These are phyloP conservation scores for Rapana venosa DNA, from an alignment of 2,888 invertebrate species.

Conservation along the genomic window DNA sequence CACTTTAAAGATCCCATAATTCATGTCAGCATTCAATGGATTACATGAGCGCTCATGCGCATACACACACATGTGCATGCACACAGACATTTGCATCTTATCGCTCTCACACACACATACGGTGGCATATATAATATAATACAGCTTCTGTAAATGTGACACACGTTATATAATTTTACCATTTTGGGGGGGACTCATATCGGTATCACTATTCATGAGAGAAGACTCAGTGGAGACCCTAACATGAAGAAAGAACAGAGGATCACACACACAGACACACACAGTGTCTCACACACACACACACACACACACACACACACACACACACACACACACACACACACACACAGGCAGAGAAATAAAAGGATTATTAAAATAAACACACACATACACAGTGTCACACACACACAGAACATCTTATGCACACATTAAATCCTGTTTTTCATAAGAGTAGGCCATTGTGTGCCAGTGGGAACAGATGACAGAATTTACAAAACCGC, in stretches of 20 bases:
- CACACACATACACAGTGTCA: no score
- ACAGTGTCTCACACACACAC: no score
- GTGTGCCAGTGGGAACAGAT: no score
- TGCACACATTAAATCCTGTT: no score
- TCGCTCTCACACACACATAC: not conserved
- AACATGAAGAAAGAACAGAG: not conserved
- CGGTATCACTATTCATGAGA: not conserved
- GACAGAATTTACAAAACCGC: no score
- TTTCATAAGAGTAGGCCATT: no score
- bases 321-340: no score
- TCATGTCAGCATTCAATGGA: not conserved
- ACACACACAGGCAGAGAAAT: no score
- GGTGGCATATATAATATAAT: not conserved
- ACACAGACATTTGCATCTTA: not conserved
- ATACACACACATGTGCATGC: not conserved
- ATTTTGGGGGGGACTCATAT: no score
- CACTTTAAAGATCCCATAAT: not conserved
- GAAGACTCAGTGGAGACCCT: not conserved
- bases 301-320: not conserved
- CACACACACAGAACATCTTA: no score
- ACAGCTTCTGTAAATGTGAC: not conserved
- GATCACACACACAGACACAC: no score
- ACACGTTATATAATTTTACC: not conserved
- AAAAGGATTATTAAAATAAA: no score
- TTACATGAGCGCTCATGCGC: not conserved